Evolutionary conservation across 2,888 invertebrate genomes (phyloP).

Genomic region (Drosophila meridiana): DNA sequence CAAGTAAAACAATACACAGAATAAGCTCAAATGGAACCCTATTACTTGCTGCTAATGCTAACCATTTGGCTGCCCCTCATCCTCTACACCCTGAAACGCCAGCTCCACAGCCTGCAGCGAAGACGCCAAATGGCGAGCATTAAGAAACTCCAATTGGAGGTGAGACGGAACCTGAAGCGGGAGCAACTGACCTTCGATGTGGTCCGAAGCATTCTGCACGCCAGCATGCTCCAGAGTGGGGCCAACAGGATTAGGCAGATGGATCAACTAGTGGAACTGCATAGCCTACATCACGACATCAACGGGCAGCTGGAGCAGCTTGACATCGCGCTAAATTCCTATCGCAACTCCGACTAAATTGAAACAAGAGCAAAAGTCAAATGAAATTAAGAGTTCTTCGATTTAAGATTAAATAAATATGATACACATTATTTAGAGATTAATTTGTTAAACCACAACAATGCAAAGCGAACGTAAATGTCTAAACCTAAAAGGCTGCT

Average conservation of each 20-base stretch:
- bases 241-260: not conserved
- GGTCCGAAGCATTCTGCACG: constrained; percentile 17
- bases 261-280: constrained; percentile 15
- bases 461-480: constrained; percentile 21
- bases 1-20: not conserved
- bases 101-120: constrained; percentile 13
- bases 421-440: constrained; percentile 9
- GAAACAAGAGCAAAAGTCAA: not conserved
- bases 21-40: not conserved
- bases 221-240: constrained; percentile 9
- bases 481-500: constrained; percentile 12
- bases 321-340: constrained; percentile 3
- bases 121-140: constrained; percentile 11
- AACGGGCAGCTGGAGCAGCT: constrained; percentile 24
- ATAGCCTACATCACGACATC: constrained; percentile 16
- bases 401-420: constrained; percentile 27
- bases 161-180: constrained; percentile 38
- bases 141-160: constrained; percentile 36
- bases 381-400: constrained; percentile 15
- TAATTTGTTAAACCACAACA: constrained; percentile 24
- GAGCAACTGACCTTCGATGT: constrained; percentile 30
- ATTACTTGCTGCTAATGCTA: constrained; percentile 4
- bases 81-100: constrained; percentile 17
- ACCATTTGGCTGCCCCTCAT: constrained; percentile 37
- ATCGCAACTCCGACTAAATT: not conserved